Base-by-base conservation (phyloP, 2,113 vertebrate species). In the Mastomys coucha region DNA sequence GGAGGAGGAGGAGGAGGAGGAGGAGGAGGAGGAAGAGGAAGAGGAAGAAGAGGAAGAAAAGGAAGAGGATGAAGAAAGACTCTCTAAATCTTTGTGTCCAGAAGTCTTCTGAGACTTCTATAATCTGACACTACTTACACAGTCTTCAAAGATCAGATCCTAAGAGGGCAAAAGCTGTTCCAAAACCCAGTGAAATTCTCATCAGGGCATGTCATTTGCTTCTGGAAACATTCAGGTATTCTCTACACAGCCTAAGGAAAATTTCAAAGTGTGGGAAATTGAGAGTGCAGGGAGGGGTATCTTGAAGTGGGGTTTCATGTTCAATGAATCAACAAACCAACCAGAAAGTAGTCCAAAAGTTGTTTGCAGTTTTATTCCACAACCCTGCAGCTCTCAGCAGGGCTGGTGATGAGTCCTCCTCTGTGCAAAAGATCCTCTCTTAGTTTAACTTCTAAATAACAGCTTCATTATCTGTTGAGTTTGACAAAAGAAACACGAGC, bases 381-480 rank as follows among this genome's bases (percentile, higher is more conserved):
- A 2, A 0, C 17, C 42, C 19, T 13, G n/a, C 13, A 42, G 33
- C 22, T 91, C 65, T 24, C 53, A 82, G 31, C 45, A 60, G 13
- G 2, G 17, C 65, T 36, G 67, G 33, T 19, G 28, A 82, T 28
- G 86, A 92, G 56, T 22, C 33, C 42, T 42, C 20, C 14, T 60
- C 24, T 42, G 3, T 11, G 26, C 39, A 24, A 45, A 94, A 31
- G 31, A 39, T 13, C 63, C 76, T 72, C 56, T 84, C 69, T 87
- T 67, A 49, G 42, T 77, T 36, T 72, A 84, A 39, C 20, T 72
- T 93, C 69, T 84, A 84, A 95, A 78, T 88, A 91, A 77, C 60
- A 33, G 53, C 12, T 94, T 89, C 53, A 77, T 91, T 84, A 31
- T 65, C 60, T 65, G 53, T 63, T 76, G 33, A 78, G 53, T 51